These are phyloP conservation scores for Percopsis transmontana DNA, from an alignment of 2,113 vertebrate genomes.

Conservation along the genomic window DNA sequence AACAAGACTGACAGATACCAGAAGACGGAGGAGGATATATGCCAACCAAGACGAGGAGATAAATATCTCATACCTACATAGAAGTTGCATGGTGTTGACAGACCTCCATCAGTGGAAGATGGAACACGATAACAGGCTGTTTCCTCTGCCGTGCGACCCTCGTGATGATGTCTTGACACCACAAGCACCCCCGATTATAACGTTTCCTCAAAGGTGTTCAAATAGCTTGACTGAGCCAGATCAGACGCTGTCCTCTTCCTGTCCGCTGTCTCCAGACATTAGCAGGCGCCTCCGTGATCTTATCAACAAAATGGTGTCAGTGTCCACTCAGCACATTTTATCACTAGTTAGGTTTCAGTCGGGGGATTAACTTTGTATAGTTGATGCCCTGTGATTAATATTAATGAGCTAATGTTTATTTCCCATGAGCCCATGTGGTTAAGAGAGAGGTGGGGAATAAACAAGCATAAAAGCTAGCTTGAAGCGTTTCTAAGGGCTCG, in stretches of 20 bases:
- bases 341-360: not conserved
- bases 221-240: constrained; percentile 27
- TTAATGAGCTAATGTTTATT: constrained; percentile 37
- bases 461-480: not conserved
- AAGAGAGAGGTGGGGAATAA: constrained; percentile 1
- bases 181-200: not conserved
- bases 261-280: constrained; percentile 7
- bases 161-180: not conserved
- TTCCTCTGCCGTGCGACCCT: not conserved
- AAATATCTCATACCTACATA: no score
- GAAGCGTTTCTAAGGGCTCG: constrained; percentile 22
- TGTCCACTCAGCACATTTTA: constrained; percentile 49
- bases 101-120: no score
- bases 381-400: constrained; percentile 12
- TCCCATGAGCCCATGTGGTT: constrained; percentile 29
- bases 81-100: no score
- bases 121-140: no score
- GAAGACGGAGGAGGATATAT: not conserved
- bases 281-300: constrained; percentile 10
- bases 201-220: constrained; percentile 11
- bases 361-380: constrained; percentile 12
- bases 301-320: constrained; percentile 41
- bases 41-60: not conserved
- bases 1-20: not conserved
- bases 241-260: constrained; percentile 18